Conservation (phyloP, 2,113 vertebrate genomes). For the Anas platyrhynchos region DNA sequence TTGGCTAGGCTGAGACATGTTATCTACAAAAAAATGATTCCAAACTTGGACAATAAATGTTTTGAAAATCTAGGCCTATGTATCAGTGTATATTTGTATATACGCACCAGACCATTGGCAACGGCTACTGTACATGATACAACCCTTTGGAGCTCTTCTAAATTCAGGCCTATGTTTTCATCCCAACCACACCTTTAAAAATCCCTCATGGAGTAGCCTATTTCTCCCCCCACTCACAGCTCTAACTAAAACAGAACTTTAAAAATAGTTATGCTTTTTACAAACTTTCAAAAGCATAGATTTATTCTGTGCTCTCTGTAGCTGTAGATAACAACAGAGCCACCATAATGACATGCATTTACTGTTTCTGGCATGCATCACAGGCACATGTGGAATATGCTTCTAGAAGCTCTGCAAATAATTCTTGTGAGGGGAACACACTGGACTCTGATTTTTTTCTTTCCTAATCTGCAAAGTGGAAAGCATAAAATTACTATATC, state of each 20-base stretch:
- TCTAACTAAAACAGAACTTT: not conserved
- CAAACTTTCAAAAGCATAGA: not conserved
- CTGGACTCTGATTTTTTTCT: not conserved
- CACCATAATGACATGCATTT: conserved; percentile 32
- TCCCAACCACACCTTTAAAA: not conserved
- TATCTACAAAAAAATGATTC: not conserved
- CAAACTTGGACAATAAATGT: not conserved
- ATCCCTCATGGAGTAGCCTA: not conserved
- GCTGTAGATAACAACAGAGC: conserved; percentile 38
- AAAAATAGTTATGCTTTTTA: not conserved
- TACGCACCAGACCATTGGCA: not conserved
- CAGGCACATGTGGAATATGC: not conserved
- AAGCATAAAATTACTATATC: not conserved
- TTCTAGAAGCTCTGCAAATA: not conserved
- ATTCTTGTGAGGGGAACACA: not conserved
- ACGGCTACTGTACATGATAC: not conserved
- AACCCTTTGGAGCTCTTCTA: not conserved
- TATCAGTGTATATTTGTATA: not conserved
- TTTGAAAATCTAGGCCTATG: not conserved
- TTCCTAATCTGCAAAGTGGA: not conserved
- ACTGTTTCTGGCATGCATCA: conserved; percentile 45
- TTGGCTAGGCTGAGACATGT: not conserved
- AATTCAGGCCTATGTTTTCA: not conserved
- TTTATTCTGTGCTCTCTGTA: conserved; percentile 2
- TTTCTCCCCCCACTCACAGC: not conserved